Base-by-base conservation (phyloP, 2,113 vertebrate species). In the Silurus glanis region DNA sequence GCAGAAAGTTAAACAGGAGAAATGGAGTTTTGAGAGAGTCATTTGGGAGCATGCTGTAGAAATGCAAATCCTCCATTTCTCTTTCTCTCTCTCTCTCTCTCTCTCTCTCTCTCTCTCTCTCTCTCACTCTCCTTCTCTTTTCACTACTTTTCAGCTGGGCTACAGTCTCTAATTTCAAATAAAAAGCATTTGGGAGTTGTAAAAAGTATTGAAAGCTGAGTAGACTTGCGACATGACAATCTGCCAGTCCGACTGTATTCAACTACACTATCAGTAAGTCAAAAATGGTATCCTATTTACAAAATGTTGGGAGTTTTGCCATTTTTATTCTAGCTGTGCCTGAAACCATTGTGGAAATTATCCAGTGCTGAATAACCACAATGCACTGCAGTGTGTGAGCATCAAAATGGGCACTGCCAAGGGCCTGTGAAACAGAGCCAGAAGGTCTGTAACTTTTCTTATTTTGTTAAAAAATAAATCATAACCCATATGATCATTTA, bases 1-100 rank as follows among this genome's bases (percentile, higher is more conserved):
- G 89, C 89, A 87, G 91, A 91, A 89, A 92, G 93, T 91, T 93
- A 93, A 93, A 94, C 93, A 94, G 93, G 93, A 94, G 88, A 92
- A 93, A 94, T 6, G 9, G 55, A 45, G 78, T 45, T 59, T 80
- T 58, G 78, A 21, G 28, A 37, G 55, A 59, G 55, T 51, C 25
- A 59, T 79, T 79, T 58, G 51, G 75, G 53, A 28, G 53, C n/a
- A 79, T 9, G 75, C 53, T 79, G n/a, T 14, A 56, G 23, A 28
- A 79, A 78, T 49, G 72, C 72, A 53, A 51, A 51, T 75, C 72
- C 9, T 13, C 5, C 5, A 12, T 23, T 88, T 89, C 89, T 89
- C 86, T 89, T 87, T 78, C 83, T 56, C 55, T 56, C 2, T 56
- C 12, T 56, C 55, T 56, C 55, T 56, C 55, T 56, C 55, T 13